Conservation (phyloP, 2,113 vertebrate genomes). For the Morphnarchus princeps region DNA sequence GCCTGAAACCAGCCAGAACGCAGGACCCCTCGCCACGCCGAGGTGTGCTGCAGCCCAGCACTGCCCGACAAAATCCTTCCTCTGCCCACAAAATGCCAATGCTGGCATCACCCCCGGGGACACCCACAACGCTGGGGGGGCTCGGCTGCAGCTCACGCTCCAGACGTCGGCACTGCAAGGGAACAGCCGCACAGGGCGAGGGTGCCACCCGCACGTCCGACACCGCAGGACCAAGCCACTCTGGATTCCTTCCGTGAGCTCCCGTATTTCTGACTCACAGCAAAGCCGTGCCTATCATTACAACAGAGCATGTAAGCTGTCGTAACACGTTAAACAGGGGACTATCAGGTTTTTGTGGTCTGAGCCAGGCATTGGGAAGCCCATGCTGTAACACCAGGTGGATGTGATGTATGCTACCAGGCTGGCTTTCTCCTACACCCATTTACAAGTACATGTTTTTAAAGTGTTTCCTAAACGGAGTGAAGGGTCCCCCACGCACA, state of each 20-base stretch:
- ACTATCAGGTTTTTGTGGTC: not conserved
- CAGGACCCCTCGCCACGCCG: not conserved
- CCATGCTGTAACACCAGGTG: not conserved
- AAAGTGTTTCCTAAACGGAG: fast-evolving
- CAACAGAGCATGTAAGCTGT: no score
- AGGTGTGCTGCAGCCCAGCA: not conserved
- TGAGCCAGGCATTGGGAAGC: not conserved
- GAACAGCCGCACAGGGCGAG: not conserved
- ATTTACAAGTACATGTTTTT: fast-evolving
- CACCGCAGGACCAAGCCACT: no score
- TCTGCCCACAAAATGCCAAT: fast-evolving
- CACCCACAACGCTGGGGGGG: no score
- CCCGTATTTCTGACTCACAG: not conserved
- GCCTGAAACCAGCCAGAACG: not conserved
- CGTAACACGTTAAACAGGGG: fast-evolving
- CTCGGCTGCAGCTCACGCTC: not conserved
- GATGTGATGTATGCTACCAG: not conserved
- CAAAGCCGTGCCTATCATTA: not conserved
- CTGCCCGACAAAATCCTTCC: not conserved
- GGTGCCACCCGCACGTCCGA: not conserved
- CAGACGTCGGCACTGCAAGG: not conserved
- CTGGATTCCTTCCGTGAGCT: not conserved
- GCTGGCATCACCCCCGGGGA: not conserved
- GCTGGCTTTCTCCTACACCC: not conserved
- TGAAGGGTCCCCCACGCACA: fast-evolving